These are phyloP conservation scores for Patella ulyssiponensis DNA, from an alignment of 2,888 invertebrate genomes.

Conservation along the genomic window DNA sequence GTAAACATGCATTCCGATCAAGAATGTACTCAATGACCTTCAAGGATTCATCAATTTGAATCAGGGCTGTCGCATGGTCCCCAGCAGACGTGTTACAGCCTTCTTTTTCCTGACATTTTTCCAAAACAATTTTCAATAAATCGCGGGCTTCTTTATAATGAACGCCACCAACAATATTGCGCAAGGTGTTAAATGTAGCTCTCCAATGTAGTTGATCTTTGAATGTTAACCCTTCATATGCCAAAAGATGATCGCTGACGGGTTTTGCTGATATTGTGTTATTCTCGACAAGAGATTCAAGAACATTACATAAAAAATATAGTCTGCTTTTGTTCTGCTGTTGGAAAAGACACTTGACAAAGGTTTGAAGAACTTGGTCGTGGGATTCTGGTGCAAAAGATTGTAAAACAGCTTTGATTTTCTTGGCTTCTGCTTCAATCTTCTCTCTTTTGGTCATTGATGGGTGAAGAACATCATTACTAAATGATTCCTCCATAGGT, in stretches of 20 bases:
- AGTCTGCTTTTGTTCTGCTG: conserved; percentile 83
- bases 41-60: conserved; percentile 18
- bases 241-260: conserved; percentile 88
- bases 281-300: conserved; percentile 83
- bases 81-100: background rate
- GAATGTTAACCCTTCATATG: conserved; percentile 86
- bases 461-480: conserved; percentile 87
- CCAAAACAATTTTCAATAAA: conserved; percentile 76
- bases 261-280: conserved; percentile 76
- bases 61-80: background rate
- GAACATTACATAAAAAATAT: conserved; percentile 81
- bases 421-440: background rate
- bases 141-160: conserved; percentile 86
- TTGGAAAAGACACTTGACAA: conserved; percentile 81
- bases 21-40: conserved; percentile 88
- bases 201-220: conserved; percentile 91
- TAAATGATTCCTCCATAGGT: conserved; percentile 85
- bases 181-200: conserved; percentile 86
- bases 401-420: conserved; percentile 7
- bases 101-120: conserved; percentile 82
- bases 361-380: conserved; percentile 83
- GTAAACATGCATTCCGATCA: conserved; percentile 89
- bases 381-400: conserved; percentile 77
- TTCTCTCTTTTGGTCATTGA: conserved; percentile 81
- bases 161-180: conserved; percentile 89